A percentile compares a stretch with the other conserved stretches of the same genome.
Conservation (phyloP, 2,888 invertebrate genomes). For the Fragum whitleyi region DNA sequence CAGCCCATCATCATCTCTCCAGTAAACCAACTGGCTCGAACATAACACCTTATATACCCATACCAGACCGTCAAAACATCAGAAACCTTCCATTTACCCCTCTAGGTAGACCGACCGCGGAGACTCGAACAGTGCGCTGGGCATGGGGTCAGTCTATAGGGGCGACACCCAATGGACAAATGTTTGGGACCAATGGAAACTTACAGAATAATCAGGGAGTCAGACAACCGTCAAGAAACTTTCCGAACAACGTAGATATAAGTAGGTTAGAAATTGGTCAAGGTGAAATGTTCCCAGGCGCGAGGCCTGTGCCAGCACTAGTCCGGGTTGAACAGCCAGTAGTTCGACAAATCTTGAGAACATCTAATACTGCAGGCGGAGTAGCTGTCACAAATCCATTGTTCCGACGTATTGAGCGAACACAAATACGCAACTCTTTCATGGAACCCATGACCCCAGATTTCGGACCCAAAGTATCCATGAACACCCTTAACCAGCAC, state of each 20-base stretch:
- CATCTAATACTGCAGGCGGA: not conserved
- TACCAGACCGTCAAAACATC: not conserved
- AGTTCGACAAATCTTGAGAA: constrained; percentile 10
- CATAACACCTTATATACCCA: not conserved
- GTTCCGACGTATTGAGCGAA: constrained; percentile 24
- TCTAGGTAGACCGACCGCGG: not conserved
- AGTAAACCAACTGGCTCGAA: not conserved
- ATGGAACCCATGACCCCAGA: constrained; percentile 29
- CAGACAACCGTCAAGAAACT: not conserved
- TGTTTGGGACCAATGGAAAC: not conserved
- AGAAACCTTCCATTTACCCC: constrained; percentile 11
- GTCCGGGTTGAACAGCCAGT: constrained; percentile 23
- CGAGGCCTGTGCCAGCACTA: constrained; percentile 13
- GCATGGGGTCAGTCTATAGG: not conserved
- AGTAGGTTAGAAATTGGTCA: constrained; percentile 16
- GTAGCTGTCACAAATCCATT: not conserved
- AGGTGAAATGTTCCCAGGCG: constrained; percentile 38
- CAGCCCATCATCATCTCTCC: not conserved
- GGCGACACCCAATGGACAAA: not conserved
- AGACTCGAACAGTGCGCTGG: not conserved
- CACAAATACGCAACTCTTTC: constrained; percentile 40
- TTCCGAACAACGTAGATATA: constrained; percentile 12
- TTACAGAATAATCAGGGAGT: not conserved
- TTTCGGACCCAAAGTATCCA: constrained; percentile 12
- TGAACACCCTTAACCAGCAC: constrained; percentile 22